phyloP scores from a whole-genome alignment of 2,888 invertebrate genomes.

The Halocaridina rubra region DNA sequence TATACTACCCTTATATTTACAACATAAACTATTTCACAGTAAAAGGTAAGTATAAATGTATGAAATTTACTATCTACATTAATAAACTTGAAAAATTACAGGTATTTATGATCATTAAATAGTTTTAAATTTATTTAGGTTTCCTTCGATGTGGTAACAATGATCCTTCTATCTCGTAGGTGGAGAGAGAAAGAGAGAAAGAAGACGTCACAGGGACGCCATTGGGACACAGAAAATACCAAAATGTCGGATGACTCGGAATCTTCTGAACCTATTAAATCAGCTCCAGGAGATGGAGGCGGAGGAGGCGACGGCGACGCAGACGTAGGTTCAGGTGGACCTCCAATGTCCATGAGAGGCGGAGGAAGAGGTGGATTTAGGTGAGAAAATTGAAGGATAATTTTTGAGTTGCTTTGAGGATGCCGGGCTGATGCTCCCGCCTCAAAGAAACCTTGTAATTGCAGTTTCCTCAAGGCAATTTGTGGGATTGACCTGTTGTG shows the following conservation, averaged over 20 bases:
- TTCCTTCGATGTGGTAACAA: slow-evolving; percentile 19
- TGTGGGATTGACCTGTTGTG: too few relatives aligned
- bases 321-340: slow-evolving; percentile 43
- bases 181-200: not conserved
- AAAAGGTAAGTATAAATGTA: too few relatives aligned
- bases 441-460: too few relatives aligned
- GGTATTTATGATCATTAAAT: not conserved
- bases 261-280: slow-evolving; percentile 35
- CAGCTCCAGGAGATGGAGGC: slow-evolving; percentile 58
- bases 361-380: slow-evolving; percentile 53
- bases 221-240: not conserved
- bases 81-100: not conserved
- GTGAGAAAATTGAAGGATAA: not conserved
- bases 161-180: too few relatives aligned
- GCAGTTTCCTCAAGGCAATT: too few relatives aligned
- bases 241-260: slow-evolving; percentile 46
- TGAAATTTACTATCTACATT: not conserved
- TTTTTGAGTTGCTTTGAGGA: too few relatives aligned
- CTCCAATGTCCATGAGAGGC: slow-evolving; percentile 51
- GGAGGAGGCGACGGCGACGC: slow-evolving; percentile 35
- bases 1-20: too few relatives aligned
- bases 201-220: slow-evolving; percentile 12
- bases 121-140: not conserved
- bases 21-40: too few relatives aligned
- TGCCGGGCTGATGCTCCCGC: too few relatives aligned